Evolutionary conservation across 2,113 vertebrate species (phyloP).

Genomic region (Periophthalmodon schlosseri): DNA sequence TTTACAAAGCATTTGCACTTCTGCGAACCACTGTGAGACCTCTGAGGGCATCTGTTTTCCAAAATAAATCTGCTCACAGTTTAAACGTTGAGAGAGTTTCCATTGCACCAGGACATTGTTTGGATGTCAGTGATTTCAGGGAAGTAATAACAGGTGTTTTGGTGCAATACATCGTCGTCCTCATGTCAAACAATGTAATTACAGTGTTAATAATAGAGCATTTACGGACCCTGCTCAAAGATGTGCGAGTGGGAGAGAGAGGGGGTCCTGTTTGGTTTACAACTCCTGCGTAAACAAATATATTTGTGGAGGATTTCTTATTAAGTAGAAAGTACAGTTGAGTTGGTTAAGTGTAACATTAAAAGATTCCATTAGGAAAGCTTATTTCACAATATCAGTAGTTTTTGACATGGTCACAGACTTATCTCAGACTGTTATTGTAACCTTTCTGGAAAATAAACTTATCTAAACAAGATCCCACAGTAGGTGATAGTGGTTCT

Average conservation of each 20-base stretch:
- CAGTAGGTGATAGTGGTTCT: background rate
- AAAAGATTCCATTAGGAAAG: no score
- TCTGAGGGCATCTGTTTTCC: slow-evolving; percentile 22
- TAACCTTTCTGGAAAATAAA: no score
- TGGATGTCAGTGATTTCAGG: slow-evolving; percentile 39
- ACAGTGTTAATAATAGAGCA: background rate
- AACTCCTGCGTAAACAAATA: background rate
- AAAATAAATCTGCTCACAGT: slow-evolving; percentile 36
- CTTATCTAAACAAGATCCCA: background rate
- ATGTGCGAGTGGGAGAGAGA: background rate
- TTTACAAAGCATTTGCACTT: slow-evolving; percentile 26
- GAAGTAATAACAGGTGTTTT: slow-evolving; percentile 50
- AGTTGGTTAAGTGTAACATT: no score
- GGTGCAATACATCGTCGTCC: slow-evolving; percentile 31
- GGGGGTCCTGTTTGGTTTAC: no score
- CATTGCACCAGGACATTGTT: slow-evolving; percentile 49
- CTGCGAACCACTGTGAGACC: slow-evolving; percentile 28
- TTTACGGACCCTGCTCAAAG: background rate
- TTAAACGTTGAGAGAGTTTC: slow-evolving; percentile 42
- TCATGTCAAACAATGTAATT: background rate
- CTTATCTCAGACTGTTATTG: no score
- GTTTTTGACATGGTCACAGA: no score
- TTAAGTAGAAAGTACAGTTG: no score
- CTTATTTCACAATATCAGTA: no score
- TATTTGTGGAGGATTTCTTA: no score